Evolutionary conservation across 1,140 invertebrate genomes (phyloP), one percentile per base, ranked within the genome.

Genomic region (Dreissena rostriformis): DNA sequence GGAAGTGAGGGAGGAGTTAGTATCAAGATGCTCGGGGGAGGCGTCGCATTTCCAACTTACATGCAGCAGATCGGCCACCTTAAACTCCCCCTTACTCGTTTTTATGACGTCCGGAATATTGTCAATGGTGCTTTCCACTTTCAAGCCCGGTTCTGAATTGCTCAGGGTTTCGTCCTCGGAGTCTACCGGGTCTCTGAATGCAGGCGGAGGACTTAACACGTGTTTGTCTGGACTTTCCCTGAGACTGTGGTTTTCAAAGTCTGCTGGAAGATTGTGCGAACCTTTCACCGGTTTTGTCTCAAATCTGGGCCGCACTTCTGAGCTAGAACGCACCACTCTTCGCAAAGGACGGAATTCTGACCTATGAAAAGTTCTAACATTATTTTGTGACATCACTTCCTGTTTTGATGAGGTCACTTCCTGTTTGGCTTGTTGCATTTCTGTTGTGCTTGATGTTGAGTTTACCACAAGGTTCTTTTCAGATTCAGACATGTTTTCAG

Each of bases 21-120:
- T 88, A 87, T 53, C 78, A 75, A 71, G 57, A 76, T 75, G 78
- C 51, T 51, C 67, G 28, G 71, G 84, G 22, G 75, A 66, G 74
- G 85, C 88, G 49, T 70, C 84, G n/a, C 79, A 82, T 77, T 85
- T 89, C 88, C 82, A 87, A 90, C 89, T 91, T 90, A 91, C 90
- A 90, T 90, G 87, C 88, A 90, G 77, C 66, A 91, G 78, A 61
- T 91, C 89, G n/a, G 84, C 84, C 8, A 89, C 88, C 67, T 86
- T 88, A 78, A 90, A 86, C 72, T 90, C 79, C 6, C 86, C 78
- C 26, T 66, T 66, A 77, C 75, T 84, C 17, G 82, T 84, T 57
- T 84, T 84, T 63, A 84, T 84, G 26, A 78, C 67, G 29, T 78
- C 82, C 24, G 75, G 82, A 29, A 78, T 70, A 28, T 78, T 55